A percentile compares a stretch with the other conserved stretches of the same genome.
These are phyloP conservation scores for Harmothoe impar DNA, from an alignment of 2,888 invertebrate species.

Conservation along the genomic window DNA sequence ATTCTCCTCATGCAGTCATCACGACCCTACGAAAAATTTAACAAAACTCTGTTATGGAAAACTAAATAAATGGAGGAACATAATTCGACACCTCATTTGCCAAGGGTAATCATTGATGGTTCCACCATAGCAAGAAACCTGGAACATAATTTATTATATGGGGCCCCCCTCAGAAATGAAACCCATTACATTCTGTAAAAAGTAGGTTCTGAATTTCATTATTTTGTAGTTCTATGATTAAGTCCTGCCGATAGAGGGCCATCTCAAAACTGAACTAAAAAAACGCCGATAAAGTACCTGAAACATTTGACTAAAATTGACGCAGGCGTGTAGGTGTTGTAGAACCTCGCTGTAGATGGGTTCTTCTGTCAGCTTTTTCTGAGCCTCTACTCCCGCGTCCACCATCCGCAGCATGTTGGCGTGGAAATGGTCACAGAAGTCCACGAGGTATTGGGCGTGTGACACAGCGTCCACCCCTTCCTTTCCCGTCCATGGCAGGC, in stretches of 20 bases:
- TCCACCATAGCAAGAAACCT: no score
- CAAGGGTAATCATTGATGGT: no score
- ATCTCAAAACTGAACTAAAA: no score
- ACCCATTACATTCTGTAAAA: no score
- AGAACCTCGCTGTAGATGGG: constrained; percentile 75
- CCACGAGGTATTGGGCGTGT: constrained; percentile 58
- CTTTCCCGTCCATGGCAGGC: constrained; percentile 58
- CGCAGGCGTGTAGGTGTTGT: constrained; percentile 96
- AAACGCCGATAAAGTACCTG: constrained; percentile 63
- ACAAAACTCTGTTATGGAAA: no score
- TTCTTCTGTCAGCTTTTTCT: constrained; percentile 41
- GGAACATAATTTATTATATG: no score
- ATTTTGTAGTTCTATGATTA: no score
- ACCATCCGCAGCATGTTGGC: constrained; percentile 48
- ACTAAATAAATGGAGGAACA: no score
- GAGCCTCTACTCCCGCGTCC: constrained; percentile 38
- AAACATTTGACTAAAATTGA: constrained; percentile 88
- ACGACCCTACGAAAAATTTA: constrained; percentile 65
- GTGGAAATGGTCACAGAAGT: constrained; percentile 61
- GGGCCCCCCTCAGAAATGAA: no score
- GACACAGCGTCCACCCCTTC: constrained; percentile 56
- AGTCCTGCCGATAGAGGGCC: no score
- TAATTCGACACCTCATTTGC: no score
- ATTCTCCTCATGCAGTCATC: constrained; percentile 71
- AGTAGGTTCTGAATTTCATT: no score